Evolutionary conservation across 2,797 vertebrate genomes (phyloP).

Genomic region (Syngnathus rostellatus): DNA sequence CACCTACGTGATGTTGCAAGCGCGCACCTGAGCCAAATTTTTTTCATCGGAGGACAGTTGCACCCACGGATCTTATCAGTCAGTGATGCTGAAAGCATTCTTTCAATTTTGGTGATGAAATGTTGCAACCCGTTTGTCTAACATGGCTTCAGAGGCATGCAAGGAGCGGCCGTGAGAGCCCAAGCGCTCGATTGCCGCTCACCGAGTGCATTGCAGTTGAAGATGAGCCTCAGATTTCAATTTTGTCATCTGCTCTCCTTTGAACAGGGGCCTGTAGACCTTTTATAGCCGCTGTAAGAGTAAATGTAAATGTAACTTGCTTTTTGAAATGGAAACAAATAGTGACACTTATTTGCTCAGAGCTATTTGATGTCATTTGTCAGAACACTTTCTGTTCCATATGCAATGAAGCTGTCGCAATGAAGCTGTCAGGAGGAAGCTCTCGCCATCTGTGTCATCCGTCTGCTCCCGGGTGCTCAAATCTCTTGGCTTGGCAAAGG

Average conservation of each 20-base stretch:
- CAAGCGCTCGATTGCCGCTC: background rate
- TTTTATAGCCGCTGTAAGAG: too few species aligned
- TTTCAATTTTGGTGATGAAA: conserved; percentile 9
- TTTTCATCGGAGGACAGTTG: conserved; percentile 23
- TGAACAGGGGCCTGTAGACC: too few species aligned
- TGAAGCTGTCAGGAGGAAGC: background rate
- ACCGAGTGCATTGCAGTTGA: background rate
- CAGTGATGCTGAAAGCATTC: conserved; percentile 34
- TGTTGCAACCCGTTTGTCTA: conserved; percentile 31
- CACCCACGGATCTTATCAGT: conserved; percentile 18
- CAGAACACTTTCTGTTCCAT: background rate
- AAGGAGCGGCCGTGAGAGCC: background rate
- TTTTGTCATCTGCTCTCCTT: background rate
- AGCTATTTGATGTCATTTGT: background rate
- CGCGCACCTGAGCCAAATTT: conserved; percentile 33
- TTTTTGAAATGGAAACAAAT: too few species aligned
- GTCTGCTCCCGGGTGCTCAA: too few species aligned
- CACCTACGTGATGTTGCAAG: conserved; percentile 22
- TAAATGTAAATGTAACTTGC: too few species aligned
- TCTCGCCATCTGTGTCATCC: too few species aligned
- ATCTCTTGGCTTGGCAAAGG: conserved; percentile 1
- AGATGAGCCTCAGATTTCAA: background rate
- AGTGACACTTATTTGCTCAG: too few species aligned
- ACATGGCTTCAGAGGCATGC: conserved; percentile 11
- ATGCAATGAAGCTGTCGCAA: background rate